phyloP scores from a whole-genome alignment of 1,140 invertebrate species.

The Ganaspis sp. region DNA sequence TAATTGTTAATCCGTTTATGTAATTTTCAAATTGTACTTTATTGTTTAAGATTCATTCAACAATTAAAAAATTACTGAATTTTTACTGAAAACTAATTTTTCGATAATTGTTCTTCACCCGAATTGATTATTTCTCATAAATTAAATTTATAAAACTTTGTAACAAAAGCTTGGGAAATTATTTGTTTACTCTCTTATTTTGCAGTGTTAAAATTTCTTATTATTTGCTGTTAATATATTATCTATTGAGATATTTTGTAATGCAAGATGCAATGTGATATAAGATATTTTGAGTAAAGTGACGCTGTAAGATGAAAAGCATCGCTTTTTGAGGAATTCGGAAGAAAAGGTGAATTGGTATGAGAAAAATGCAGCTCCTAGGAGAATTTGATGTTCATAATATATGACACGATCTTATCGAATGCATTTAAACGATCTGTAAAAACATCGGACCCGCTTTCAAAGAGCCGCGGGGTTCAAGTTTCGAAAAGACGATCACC shows the following conservation, averaged over 20 bases:
- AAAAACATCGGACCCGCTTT: slow-evolving; percentile 1
- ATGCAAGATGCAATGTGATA: neutral
- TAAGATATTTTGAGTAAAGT: neutral
- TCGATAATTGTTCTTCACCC: no score
- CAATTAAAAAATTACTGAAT: no score
- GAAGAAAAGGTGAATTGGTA: neutral
- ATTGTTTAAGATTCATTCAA: no score
- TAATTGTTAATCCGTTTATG: no score
- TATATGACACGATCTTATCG: slow-evolving; percentile 9
- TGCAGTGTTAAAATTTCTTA: no score
- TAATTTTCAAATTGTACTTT: no score
- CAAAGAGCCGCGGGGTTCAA: neutral
- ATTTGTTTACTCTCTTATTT: no score
- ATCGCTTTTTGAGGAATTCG: neutral
- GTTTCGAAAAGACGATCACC: slow-evolving; percentile 15
- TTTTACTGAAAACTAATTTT: no score
- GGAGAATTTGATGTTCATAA: neutral
- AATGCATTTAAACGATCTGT: slow-evolving; percentile 22
- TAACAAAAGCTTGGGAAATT: no score
- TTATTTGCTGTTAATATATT: no score
- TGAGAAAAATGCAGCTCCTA: neutral
- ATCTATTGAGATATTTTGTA: neutral
- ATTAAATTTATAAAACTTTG: no score
- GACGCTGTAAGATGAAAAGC: neutral
- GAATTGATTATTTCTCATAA: no score